phyloP scores from a whole-genome alignment of 1,140 invertebrate genomes.

The Drosophila funebris region DNA sequence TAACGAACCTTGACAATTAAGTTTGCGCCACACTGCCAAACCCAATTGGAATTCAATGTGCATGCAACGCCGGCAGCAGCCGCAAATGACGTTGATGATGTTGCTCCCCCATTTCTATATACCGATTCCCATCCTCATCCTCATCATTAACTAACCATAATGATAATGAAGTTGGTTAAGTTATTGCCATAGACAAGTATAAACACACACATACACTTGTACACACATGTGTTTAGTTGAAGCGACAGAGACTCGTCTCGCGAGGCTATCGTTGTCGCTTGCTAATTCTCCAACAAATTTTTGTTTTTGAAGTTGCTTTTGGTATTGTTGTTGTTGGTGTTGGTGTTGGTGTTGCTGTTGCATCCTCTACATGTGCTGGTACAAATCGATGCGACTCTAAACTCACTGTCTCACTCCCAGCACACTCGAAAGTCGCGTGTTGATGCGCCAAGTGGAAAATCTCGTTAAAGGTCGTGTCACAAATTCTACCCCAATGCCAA shows the following conservation, averaged over 20 bases:
- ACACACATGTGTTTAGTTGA: slow-evolving; percentile 6
- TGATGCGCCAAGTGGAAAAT: slow-evolving; percentile 76
- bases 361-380: slow-evolving; percentile 65
- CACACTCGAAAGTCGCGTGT: slow-evolving; percentile 73
- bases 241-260: slow-evolving; percentile 22
- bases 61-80: slow-evolving; percentile 67
- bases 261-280: slow-evolving; percentile 49
- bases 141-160: slow-evolving; percentile 29
- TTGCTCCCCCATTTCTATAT: slow-evolving; percentile 50
- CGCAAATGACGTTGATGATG: slow-evolving; percentile 61
- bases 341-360: slow-evolving; percentile 39
- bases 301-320: slow-evolving; percentile 44
- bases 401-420: too few relatives aligned
- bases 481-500: slow-evolving; percentile 57
- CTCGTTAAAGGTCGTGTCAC: slow-evolving; percentile 78
- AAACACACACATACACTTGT: not conserved
- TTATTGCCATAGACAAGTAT: slow-evolving; percentile 28
- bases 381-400: slow-evolving; percentile 60
- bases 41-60: slow-evolving; percentile 80
- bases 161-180: slow-evolving; percentile 64
- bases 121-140: slow-evolving; percentile 12
- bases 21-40: slow-evolving; percentile 78
- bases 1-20: slow-evolving; percentile 81
- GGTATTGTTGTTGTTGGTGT: not conserved
- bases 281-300: slow-evolving; percentile 76